phyloP scores from a whole-genome alignment of 2,113 vertebrate species.

The Pterocles gutturalis region DNA sequence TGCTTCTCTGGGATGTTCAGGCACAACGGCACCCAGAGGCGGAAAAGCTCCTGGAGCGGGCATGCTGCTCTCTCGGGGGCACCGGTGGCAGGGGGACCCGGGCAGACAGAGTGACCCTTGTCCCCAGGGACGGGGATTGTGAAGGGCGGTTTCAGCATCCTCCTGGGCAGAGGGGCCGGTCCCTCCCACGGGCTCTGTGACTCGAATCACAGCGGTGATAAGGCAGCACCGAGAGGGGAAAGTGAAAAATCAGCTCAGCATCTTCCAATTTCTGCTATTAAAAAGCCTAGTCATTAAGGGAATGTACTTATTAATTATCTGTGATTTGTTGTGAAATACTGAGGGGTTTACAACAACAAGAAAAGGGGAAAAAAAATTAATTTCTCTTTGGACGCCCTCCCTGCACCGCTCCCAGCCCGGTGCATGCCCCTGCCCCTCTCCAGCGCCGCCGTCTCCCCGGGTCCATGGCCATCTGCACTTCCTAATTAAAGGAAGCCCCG shows the following conservation, averaged over 20 bases:
- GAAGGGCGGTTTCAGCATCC: neutral
- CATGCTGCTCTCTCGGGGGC: neutral
- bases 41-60: neutral
- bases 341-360: slow-evolving; percentile 73
- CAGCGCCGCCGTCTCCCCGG: neutral
- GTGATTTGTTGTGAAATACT: slow-evolving; percentile 80
- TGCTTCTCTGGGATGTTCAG: neutral
- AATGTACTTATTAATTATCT: slow-evolving; percentile 81
- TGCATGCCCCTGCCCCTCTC: neutral
- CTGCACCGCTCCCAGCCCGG: accelerated
- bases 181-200: accelerated
- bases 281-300: slow-evolving; percentile 77
- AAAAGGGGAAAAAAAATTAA: slow-evolving; percentile 20
- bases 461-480: slow-evolving; percentile 75
- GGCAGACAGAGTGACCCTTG: neutral
- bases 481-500: slow-evolving; percentile 71
- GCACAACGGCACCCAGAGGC: neutral
- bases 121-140: accelerated
- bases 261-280: slow-evolving; percentile 78
- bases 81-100: neutral
- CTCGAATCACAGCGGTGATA: accelerated
- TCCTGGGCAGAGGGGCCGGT: neutral
- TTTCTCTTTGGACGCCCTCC: neutral
- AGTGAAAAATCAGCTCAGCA: neutral
- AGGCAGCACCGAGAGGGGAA: neutral